Conservation (phyloP, 2,113 vertebrate species). For the Myrmecobius fasciatus region DNA sequence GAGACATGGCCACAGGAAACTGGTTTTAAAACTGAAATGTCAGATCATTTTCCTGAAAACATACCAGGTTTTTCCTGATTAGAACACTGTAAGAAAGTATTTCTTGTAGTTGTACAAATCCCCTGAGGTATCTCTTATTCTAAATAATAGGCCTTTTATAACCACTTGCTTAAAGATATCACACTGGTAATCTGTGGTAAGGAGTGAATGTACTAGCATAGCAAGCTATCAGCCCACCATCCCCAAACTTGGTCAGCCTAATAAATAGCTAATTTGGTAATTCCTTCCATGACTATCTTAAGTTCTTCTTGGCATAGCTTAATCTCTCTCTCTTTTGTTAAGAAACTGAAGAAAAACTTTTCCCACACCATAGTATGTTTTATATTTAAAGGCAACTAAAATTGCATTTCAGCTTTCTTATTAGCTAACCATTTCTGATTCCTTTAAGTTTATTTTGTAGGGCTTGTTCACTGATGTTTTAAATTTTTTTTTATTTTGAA, state of each 20-base stretch:
- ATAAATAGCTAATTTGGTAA: conserved; percentile 23
- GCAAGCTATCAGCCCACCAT: not conserved
- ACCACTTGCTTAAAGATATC: conserved; percentile 48
- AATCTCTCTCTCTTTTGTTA: not conserved
- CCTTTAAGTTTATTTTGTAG: not conserved
- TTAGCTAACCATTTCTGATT: not conserved
- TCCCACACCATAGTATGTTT: not conserved
- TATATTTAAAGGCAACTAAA: not conserved
- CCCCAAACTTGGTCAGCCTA: conserved; percentile 23
- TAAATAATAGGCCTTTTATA: conserved; percentile 50
- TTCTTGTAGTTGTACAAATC: conserved; percentile 35
- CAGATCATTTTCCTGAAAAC: not conserved
- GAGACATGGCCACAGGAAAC: conserved; percentile 11
- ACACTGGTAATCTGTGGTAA: conserved; percentile 39
- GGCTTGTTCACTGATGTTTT: not conserved
- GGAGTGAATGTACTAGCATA: not conserved
- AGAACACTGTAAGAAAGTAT: conserved; percentile 26
- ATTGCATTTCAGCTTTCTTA: not conserved
- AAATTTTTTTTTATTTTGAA: not conserved
- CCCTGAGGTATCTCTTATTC: conserved; percentile 21
- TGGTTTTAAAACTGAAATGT: conserved; percentile 44
- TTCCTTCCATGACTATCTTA: conserved; percentile 3
- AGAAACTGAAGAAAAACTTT: not conserved
- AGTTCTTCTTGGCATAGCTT: not conserved
- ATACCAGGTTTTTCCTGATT: not conserved